Conservation (phyloP, 2,113 vertebrate genomes). For the Scatophagus argus region DNA sequence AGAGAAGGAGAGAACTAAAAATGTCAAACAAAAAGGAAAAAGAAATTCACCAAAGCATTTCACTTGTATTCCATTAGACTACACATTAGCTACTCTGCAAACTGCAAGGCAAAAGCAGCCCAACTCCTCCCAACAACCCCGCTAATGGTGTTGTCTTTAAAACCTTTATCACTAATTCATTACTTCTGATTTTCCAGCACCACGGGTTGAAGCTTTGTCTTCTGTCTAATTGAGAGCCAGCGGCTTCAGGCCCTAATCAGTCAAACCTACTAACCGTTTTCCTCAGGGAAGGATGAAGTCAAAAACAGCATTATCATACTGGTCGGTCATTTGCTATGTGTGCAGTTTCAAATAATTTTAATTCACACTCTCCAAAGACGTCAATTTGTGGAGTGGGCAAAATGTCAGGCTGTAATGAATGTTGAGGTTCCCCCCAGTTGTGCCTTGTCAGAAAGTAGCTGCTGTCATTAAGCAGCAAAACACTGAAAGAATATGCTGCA, state of each 20-base stretch:
- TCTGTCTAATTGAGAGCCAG: constrained; percentile 60
- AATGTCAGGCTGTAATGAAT: constrained; percentile 50
- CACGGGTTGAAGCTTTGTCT: constrained; percentile 64
- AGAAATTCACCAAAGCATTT: constrained; percentile 29
- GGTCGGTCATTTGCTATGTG: constrained; percentile 40
- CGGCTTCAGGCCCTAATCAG: constrained; percentile 58
- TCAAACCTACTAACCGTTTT: constrained; percentile 58
- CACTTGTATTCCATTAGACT: constrained; percentile 41
- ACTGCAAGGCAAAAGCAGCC: constrained; percentile 43
- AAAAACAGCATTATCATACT: constrained; percentile 53
- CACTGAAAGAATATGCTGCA: constrained; percentile 32
- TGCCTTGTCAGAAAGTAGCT: constrained; percentile 27
- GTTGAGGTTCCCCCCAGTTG: constrained; percentile 19
- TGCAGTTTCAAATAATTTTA: constrained; percentile 58
- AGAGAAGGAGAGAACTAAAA: constrained; percentile 2
- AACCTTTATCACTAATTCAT: constrained; percentile 75
- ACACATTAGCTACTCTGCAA: constrained; percentile 52
- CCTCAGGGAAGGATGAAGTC: constrained; percentile 37
- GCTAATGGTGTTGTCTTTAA: constrained; percentile 72
- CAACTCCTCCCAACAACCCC: constrained; percentile 33
- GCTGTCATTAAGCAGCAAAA: background rate
- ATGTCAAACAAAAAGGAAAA: constrained; percentile 23
- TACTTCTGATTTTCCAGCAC: constrained; percentile 65
- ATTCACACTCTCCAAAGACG: constrained; percentile 39
- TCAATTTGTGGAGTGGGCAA: constrained; percentile 49